Evolutionary conservation across 2,797 vertebrate species (phyloP).

Genomic region (Lacerta agilis): DNA sequence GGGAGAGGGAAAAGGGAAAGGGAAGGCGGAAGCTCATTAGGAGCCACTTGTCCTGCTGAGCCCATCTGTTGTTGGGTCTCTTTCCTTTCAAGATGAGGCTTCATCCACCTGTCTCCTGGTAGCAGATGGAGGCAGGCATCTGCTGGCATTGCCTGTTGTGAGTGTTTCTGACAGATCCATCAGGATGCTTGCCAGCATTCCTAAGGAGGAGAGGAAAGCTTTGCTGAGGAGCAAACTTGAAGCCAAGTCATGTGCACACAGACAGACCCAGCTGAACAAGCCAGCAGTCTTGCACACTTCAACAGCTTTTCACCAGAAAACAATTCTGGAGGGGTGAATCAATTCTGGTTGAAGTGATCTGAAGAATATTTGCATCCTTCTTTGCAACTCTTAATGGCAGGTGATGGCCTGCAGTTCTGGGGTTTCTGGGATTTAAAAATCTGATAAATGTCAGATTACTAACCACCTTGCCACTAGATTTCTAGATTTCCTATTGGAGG

Average conservation of each 20-base stretch:
- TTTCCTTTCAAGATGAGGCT: conserved; percentile 14
- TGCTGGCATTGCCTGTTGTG: not conserved
- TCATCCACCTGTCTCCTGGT: not conserved
- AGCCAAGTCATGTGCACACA: not conserved
- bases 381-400: not conserved
- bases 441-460: not conserved
- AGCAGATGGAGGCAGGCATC: conserved; percentile 19
- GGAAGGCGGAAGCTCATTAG: not conserved
- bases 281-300: not conserved
- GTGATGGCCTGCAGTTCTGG: not conserved
- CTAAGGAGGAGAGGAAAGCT: not conserved
- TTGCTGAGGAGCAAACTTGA: not conserved
- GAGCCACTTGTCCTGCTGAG: not conserved
- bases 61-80: conserved; percentile 8
- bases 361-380: not conserved
- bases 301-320: not conserved
- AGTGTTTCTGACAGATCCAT: conserved; percentile 22
- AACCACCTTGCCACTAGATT: not conserved
- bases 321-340: no score
- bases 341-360: not conserved
- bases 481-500: not conserved
- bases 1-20: not conserved
- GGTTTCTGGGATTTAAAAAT: not conserved
- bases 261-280: not conserved
- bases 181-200: conserved; percentile 4